A percentile compares a stretch with the other conserved stretches of the same genome.
Conservation (phyloP, 2,797 vertebrate species). For the Myiothlypis coronata region DNA sequence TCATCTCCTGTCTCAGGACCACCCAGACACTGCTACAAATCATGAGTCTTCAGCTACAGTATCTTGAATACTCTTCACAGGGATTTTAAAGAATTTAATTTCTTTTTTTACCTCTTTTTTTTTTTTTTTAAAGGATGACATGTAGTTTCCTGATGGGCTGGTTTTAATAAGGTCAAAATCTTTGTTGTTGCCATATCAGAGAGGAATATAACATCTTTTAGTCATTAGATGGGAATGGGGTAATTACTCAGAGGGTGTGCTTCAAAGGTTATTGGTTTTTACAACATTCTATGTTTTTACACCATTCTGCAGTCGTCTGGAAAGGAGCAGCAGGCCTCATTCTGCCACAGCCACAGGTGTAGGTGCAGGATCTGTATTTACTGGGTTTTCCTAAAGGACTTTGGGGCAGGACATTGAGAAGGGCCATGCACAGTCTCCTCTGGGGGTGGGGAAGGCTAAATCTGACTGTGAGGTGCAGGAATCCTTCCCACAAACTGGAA, state of each 20-base stretch:
- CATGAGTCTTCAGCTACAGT: slow-evolving; percentile 40
- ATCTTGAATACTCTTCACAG: slow-evolving; percentile 49
- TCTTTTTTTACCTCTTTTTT: neutral
- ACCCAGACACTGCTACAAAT: slow-evolving; percentile 60
- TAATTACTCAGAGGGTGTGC: slow-evolving; percentile 62
- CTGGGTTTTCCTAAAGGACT: neutral
- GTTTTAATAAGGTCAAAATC: slow-evolving; percentile 71
- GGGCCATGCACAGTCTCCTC: neutral
- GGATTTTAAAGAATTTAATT: slow-evolving; percentile 49
- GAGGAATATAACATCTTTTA: slow-evolving; percentile 70
- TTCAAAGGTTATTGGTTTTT: slow-evolving; percentile 70
- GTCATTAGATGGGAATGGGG: slow-evolving; percentile 66
- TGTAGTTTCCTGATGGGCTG: slow-evolving; percentile 67
- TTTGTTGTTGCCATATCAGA: slow-evolving; percentile 72
- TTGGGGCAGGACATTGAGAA: neutral
- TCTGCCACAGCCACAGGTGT: neutral
- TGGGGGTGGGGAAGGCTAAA: neutral
- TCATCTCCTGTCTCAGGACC: slow-evolving; percentile 60
- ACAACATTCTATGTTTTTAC: slow-evolving; percentile 32
- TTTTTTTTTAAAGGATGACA: slow-evolving; percentile 39
- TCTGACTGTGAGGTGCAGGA: rapidly evolving
- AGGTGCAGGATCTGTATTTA: neutral
- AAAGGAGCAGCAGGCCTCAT: neutral
- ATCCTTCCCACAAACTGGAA: neutral
- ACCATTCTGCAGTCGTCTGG: slow-evolving; percentile 46